A percentile compares a stretch with the other conserved stretches of the same genome.
phyloP scores from a whole-genome alignment of 2,888 invertebrate species.

The Schrankia costaestrigalis region DNA sequence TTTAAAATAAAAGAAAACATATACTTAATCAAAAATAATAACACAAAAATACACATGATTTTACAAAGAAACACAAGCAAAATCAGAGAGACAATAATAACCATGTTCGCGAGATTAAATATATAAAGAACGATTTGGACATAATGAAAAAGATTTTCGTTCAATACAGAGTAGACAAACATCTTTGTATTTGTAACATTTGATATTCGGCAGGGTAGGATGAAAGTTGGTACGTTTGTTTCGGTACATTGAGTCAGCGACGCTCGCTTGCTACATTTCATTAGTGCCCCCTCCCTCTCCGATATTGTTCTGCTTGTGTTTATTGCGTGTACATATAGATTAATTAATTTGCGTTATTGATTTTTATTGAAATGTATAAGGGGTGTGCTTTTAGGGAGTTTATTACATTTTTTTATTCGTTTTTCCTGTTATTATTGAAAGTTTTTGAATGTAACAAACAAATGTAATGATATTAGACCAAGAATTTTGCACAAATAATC shows the following conservation, averaged over 20 bases:
- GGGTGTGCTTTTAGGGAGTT: conserved; percentile 15
- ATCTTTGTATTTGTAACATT: conserved; percentile 42
- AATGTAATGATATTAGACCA: too few relatives aligned
- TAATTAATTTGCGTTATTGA: conserved; percentile 66
- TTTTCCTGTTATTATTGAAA: too few relatives aligned
- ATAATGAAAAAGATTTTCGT: conserved; percentile 36
- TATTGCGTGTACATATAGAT: conserved; percentile 60
- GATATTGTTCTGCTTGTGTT: conserved; percentile 59
- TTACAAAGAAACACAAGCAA: too few relatives aligned
- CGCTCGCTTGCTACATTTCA: conserved; percentile 68
- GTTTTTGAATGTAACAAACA: too few relatives aligned
- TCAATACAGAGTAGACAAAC: conserved; percentile 37
- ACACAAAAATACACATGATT: too few relatives aligned
- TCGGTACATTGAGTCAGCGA: conserved; percentile 65
- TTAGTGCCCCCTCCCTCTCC: conserved; percentile 57
- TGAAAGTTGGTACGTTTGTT: conserved; percentile 60
- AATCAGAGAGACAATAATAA: conserved; percentile 10
- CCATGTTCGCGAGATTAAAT: conserved; percentile 22
- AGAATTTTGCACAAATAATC: too few relatives aligned
- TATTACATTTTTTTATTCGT: conserved; percentile 10
- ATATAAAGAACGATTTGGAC: conserved; percentile 28
- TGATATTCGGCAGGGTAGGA: conserved; percentile 49
- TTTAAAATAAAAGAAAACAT: conserved; percentile 17
- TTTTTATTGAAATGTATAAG: conserved; percentile 39
- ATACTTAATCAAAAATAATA: too few relatives aligned